Percentiles rank a stretch among this genome's conserved stretches.
phyloP scores from a whole-genome alignment of 1,140 invertebrate genomes.

The Eulimnadia texana region DNA sequence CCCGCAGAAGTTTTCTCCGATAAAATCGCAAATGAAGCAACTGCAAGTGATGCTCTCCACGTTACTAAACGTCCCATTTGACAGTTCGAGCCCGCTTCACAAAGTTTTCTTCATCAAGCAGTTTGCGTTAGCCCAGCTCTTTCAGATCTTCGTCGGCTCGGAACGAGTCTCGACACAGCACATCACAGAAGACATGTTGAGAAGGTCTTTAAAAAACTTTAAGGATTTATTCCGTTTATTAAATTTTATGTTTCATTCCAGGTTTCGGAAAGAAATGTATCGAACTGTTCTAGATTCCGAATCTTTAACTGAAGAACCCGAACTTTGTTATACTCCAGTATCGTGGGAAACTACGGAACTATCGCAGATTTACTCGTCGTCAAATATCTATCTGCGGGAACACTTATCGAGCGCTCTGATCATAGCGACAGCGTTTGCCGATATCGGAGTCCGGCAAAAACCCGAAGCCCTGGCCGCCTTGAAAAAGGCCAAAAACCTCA shows the following conservation, averaged over 20 bases:
- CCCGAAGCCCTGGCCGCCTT: neutral
- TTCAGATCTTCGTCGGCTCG: neutral
- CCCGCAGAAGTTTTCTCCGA: neutral
- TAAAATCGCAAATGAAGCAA: conserved; percentile 3
- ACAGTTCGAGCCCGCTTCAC: neutral
- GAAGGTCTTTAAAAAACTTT: neutral
- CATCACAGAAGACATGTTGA: neutral
- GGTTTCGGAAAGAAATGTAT: neutral
- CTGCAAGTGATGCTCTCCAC: conserved; percentile 6
- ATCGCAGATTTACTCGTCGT: neutral
- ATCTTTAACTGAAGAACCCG: neutral
- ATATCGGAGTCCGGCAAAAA: neutral
- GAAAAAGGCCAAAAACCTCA: neutral
- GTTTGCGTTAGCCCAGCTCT: neutral
- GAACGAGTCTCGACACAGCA: conserved; percentile 4
- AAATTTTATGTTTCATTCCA: neutral
- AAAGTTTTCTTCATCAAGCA: conserved; percentile 1
- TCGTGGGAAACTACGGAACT: neutral
- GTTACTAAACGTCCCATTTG: neutral
- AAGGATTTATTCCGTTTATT: no score
- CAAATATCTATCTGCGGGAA: conserved; percentile 2
- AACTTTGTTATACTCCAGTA: neutral
- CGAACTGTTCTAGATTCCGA: neutral
- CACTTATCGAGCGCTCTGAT: neutral
- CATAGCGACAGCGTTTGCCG: conserved; percentile 7